Conservation (phyloP, 2,888 invertebrate species). For the Euproctis similis region DNA sequence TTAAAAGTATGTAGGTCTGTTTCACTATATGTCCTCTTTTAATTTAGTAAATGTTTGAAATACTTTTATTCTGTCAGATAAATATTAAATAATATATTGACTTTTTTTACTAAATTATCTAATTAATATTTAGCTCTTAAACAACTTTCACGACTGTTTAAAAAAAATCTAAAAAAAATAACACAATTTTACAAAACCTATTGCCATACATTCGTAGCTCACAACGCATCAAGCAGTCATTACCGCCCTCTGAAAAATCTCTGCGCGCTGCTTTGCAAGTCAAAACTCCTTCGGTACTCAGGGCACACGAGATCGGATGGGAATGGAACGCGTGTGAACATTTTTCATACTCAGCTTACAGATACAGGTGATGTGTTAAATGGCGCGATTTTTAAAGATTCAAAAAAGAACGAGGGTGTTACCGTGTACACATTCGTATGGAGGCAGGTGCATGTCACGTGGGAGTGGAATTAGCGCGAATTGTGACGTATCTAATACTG, state of each 20-base stretch:
- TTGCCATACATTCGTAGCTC: slow-evolving; percentile 33
- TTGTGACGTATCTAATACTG: too few species aligned
- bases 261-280: slow-evolving; percentile 69
- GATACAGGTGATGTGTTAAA: slow-evolving; percentile 35
- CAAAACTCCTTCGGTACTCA: slow-evolving; percentile 54
- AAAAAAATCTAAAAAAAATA: not conserved
- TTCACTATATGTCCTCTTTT: too few species aligned
- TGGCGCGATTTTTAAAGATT: slow-evolving; percentile 27
- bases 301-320: slow-evolving; percentile 16
- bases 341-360: slow-evolving; percentile 32
- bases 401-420: slow-evolving; percentile 17
- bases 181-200: slow-evolving; percentile 7
- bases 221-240: slow-evolving; percentile 69
- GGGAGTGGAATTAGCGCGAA: too few species aligned
- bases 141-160: too few species aligned
- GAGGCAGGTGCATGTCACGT: too few species aligned
- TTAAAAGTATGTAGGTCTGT: too few species aligned
- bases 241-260: slow-evolving; percentile 72
- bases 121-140: too few species aligned
- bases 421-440: too few species aligned
- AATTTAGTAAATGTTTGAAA: too few species aligned
- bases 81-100: too few species aligned
- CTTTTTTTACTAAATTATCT: too few species aligned
- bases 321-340: slow-evolving; percentile 28
- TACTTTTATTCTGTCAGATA: too few species aligned